phyloP scores from a whole-genome alignment of 2,888 invertebrate species.

The Cynaeus angustus region DNA sequence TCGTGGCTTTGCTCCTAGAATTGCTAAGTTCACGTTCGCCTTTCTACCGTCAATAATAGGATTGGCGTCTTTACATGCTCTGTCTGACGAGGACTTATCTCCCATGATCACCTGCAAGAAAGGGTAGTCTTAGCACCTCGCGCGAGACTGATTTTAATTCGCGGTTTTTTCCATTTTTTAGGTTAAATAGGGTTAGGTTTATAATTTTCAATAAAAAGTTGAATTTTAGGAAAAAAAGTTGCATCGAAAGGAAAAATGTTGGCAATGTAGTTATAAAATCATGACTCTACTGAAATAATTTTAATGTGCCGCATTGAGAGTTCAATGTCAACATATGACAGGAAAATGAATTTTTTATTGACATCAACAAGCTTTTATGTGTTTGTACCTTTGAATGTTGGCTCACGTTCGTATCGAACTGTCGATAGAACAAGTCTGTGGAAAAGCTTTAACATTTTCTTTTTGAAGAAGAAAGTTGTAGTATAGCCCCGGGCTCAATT shows the following conservation, averaged over 20 bases:
- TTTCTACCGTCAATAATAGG: slow-evolving; percentile 99
- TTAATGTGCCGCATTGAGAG: slow-evolving; percentile 38
- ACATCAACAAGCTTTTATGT: slow-evolving; percentile 29
- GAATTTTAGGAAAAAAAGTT: no score
- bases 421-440: neutral
- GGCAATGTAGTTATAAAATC: slow-evolving; percentile 43
- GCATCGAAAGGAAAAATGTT: slow-evolving; percentile 9
- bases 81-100: slow-evolving; percentile 93
- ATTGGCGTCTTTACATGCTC: slow-evolving; percentile 98
- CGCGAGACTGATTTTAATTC: no score
- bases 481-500: slow-evolving; percentile 47
- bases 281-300: slow-evolving; percentile 43
- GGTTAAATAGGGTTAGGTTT: no score
- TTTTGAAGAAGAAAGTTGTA: slow-evolving; percentile 2
- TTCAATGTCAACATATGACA: slow-evolving; percentile 43
- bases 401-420: slow-evolving; percentile 5
- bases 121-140: neutral
- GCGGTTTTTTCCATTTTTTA: no score
- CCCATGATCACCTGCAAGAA: slow-evolving; percentile 96
- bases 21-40: slow-evolving; percentile 98
- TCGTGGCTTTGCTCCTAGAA: slow-evolving; percentile 96
- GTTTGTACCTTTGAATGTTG: slow-evolving; percentile 15
- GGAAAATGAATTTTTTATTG: slow-evolving; percentile 44
- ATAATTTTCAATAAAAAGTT: no score
- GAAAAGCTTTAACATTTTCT: neutral